phyloP scores from a whole-genome alignment of 30 jellyfish, hydroid and myxozoan genomes.

The Hydractinia symbiolongicarpus region DNA sequence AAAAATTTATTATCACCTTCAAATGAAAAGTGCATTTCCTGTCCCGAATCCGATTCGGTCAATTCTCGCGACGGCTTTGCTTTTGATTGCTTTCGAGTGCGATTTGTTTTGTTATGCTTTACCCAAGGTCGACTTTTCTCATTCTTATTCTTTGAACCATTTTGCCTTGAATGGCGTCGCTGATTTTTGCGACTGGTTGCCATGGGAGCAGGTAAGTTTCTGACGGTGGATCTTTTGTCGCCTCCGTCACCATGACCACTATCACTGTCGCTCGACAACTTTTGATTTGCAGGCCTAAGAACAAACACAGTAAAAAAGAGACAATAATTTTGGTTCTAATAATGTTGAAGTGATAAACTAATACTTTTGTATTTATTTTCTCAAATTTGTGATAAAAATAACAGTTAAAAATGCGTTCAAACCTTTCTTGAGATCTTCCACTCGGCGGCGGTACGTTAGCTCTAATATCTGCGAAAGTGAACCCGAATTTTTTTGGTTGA shows the following conservation, averaged over 20 bases:
- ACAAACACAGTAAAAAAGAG: background rate
- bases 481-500: background rate
- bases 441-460: background rate
- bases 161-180: slow-evolving; percentile 21
- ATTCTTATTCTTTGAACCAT: background rate
- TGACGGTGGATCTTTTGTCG: background rate
- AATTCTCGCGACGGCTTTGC: slow-evolving; percentile 7
- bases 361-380: no score
- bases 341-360: no score
- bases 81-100: background rate
- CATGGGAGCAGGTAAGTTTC: slow-evolving; percentile 10
- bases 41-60: slow-evolving; percentile 47
- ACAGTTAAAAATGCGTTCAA: no score
- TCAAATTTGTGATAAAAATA: no score
- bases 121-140: slow-evolving; percentile 25
- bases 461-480: slow-evolving; percentile 18
- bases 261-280: slow-evolving; percentile 32
- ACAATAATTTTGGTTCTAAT: no score
- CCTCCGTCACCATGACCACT: slow-evolving; percentile 34
- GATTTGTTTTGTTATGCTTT: slow-evolving; percentile 1
- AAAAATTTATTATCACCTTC: slow-evolving; percentile 12
- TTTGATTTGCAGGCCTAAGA: background rate
- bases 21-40: slow-evolving; percentile 31
- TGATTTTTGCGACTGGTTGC: slow-evolving; percentile 20
- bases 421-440: no score